Evolutionary conservation across 92 coral and sea anemone genomes (phyloP), one percentile per base, ranked within the genome.

Genomic region (Ricordea florida): DNA sequence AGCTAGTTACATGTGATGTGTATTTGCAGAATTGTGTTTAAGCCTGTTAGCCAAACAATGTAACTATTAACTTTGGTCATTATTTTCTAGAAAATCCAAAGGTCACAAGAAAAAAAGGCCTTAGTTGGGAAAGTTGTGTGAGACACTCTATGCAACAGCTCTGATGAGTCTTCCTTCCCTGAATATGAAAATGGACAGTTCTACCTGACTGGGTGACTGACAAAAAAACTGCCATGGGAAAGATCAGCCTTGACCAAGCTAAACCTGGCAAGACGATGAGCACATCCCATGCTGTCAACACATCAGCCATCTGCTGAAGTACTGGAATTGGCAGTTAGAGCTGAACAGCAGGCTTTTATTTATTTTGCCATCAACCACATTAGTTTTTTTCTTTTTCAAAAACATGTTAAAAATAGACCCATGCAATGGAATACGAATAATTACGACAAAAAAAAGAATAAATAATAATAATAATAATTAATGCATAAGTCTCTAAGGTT

Each of bases 241-340:
- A 33, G 49, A 63, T 13, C 57, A 1, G 10, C 30, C 11, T 24
- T 69, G 6, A 51, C 45, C 23, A 69, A 51, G 30, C 27, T 55
- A 37, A 45, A 34, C 57, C 13, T 66, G 50, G 56, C 41, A 38
- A 25, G 31, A 45, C 53, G 84, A 31, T 38, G 69, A 6, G 7
- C 2, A 3, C 77, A 78, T 31, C 41, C 56, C 17, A 30, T 14
- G 59, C 77, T 33, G n/a, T 69, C 85, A 7, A 31, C 49, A 35
- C 57, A 59, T 26, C 60, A 33, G 34, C 49, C n/a, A 10, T 78
- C 85, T 22, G 38, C 25, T 37, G 52, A 76, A 7, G 36, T 27
- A 10, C 23, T 62, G 17, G 62, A 46, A 33, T 76, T 72, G 82
- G 73, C 82, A 50, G 61, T 76, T 32, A 21, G 81, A 44, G 15